Conservation (phyloP, 2,797 vertebrate genomes). For the Anableps anableps region DNA sequence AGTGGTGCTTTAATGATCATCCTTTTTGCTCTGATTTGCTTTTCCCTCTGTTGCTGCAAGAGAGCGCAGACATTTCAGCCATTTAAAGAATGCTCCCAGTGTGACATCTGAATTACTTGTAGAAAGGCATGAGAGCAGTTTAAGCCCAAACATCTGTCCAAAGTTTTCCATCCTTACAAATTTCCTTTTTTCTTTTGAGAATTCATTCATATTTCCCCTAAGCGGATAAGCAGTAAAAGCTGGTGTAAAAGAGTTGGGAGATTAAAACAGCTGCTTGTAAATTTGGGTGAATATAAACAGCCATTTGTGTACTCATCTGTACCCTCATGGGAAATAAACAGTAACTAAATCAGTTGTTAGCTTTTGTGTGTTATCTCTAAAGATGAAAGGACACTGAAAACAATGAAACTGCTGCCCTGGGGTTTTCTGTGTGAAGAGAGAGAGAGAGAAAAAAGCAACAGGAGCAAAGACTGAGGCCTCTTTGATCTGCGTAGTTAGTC, state of each 20-base stretch:
- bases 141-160: conserved; percentile 76
- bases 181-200: conserved; percentile 29
- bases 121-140: conserved; percentile 51
- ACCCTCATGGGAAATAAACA: conserved; percentile 71
- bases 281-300: conserved; percentile 53
- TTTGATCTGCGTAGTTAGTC: conserved; percentile 73
- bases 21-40: conserved; percentile 34
- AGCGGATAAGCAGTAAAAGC: conserved; percentile 20
- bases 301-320: conserved; percentile 62
- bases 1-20: conserved; percentile 25
- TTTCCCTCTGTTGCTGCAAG: conserved; percentile 60
- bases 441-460: conserved; percentile 58
- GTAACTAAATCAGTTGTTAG: conserved; percentile 70
- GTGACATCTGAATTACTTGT: conserved; percentile 65
- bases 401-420: conserved; percentile 73
- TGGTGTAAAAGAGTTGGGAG: conserved; percentile 21
- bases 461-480: conserved; percentile 70
- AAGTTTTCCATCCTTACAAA: conserved; percentile 43
- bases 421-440: conserved; percentile 67
- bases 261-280: conserved; percentile 34
- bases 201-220: conserved; percentile 49
- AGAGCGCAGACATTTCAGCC: conserved; percentile 69
- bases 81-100: conserved; percentile 77
- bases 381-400: conserved; percentile 78
- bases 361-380: conserved; percentile 74